Evolutionary conservation across 2,888 invertebrate genomes (phyloP).

Genomic region (Nomada ferruginata): DNA sequence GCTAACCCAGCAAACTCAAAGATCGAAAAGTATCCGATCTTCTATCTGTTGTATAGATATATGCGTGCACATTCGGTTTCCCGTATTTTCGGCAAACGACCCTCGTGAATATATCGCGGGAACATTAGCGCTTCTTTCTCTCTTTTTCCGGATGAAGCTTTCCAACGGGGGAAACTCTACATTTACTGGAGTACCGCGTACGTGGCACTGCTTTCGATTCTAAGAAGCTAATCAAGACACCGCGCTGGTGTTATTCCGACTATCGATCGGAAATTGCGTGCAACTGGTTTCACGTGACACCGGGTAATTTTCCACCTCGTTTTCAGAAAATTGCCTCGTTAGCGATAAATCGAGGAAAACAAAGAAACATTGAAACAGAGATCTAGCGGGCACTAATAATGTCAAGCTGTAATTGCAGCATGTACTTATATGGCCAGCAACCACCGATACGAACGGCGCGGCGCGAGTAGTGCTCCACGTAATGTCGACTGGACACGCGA

Average conservation of each 20-base stretch:
- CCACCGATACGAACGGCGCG: slow-evolving; percentile 1
- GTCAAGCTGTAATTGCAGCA: slow-evolving; percentile 12
- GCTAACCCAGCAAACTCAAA: slow-evolving; percentile 31
- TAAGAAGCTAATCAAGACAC: slow-evolving; percentile 5
- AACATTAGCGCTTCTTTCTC: slow-evolving; percentile 41
- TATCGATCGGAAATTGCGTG: slow-evolving; percentile 6
- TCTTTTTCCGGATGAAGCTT: background rate
- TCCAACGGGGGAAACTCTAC: background rate
- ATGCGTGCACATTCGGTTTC: slow-evolving; percentile 7
- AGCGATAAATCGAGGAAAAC: background rate
- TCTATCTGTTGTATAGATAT: background rate
- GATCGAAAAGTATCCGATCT: slow-evolving; percentile 27
- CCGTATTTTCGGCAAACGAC: slow-evolving; percentile 50
- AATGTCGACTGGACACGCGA: no score
- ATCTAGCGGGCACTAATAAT: slow-evolving; percentile 1
- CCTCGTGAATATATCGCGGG: slow-evolving; percentile 40
- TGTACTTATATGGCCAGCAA: background rate
- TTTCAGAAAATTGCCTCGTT: slow-evolving; percentile 6
- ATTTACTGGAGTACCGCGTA: background rate
- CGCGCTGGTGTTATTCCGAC: slow-evolving; percentile 9
- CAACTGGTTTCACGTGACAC: slow-evolving; percentile 12
- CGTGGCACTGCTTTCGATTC: slow-evolving; percentile 14
- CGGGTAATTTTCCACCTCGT: slow-evolving; percentile 4
- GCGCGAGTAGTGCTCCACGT: no score
- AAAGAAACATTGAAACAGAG: background rate